Evolutionary conservation across 2,888 invertebrate genomes (phyloP).

Genomic region (Linyphia triangularis): DNA sequence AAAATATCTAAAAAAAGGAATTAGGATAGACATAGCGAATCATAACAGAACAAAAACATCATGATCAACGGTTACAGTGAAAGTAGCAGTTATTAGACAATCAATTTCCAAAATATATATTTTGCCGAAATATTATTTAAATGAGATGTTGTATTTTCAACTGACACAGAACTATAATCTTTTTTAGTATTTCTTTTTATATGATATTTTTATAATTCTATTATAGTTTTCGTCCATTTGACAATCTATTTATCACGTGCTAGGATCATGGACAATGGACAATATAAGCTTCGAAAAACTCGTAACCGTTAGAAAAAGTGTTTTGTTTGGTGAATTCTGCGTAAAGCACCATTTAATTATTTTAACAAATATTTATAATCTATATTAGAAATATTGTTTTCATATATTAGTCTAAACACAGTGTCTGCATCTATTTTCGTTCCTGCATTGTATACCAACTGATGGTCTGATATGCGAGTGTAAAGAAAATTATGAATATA

Average conservation of each 20-base stretch:
- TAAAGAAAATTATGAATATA: conserved; percentile 49
- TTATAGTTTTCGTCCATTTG: too few species aligned
- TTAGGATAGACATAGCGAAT: neutral
- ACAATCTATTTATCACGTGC: neutral
- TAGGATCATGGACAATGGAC: neutral
- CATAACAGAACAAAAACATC: conserved; percentile 19
- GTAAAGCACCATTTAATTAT: conserved; percentile 27
- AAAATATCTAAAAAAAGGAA: conserved; percentile 3
- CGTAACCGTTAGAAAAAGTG: conserved; percentile 16
- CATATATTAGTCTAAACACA: neutral
- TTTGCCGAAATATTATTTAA: too few species aligned
- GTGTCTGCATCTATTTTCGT: neutral
- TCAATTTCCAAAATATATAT: too few species aligned
- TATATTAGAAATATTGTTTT: neutral
- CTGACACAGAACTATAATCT: too few species aligned
- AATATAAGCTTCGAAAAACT: neutral
- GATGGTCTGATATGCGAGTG: conserved; percentile 12
- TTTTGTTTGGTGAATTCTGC: conserved; percentile 24
- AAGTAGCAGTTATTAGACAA: conserved; percentile 4
- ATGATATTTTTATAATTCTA: too few species aligned
- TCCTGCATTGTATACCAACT: neutral
- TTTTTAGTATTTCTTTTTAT: too few species aligned
- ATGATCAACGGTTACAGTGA: neutral
- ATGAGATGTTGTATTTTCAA: too few species aligned
- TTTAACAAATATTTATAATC: neutral